Conservation (phyloP, 1,140 invertebrate species). For the Penaeus japonicus region DNA sequence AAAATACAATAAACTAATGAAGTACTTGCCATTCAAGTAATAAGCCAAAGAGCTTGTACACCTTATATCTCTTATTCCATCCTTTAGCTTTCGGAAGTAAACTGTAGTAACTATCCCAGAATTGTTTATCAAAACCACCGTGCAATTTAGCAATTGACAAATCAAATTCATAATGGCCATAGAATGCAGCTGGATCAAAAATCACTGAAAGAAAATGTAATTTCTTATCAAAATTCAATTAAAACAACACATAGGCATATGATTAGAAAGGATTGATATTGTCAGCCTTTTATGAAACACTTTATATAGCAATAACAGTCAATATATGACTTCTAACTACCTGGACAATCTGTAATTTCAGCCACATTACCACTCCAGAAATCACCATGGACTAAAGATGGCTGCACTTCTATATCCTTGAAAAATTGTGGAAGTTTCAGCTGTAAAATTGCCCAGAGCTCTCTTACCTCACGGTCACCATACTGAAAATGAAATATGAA, state of each 20-base stretch:
- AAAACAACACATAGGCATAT: too few relatives aligned
- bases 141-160: constrained; percentile 72
- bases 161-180: constrained; percentile 74
- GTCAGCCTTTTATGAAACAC: too few relatives aligned
- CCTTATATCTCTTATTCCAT: constrained; percentile 66
- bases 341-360: too few relatives aligned
- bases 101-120: constrained; percentile 69
- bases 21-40: too few relatives aligned
- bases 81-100: constrained; percentile 69
- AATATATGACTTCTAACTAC: too few relatives aligned
- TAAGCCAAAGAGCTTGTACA: constrained; percentile 69
- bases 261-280: too few relatives aligned
- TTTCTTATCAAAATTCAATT: constrained; percentile 65
- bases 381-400: constrained; percentile 73
- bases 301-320: too few relatives aligned
- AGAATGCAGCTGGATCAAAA: constrained; percentile 73
- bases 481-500: background rate
- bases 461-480: constrained; percentile 65
- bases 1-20: too few relatives aligned
- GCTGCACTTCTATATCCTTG: constrained; percentile 66
- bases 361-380: constrained; percentile 72
- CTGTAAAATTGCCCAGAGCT: constrained; percentile 68
- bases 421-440: constrained; percentile 67
- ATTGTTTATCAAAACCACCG: constrained; percentile 69
- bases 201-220: constrained; percentile 68